These are phyloP conservation scores for Syritta pipiens DNA, from an alignment of 2,888 invertebrate genomes.

Conservation along the genomic window DNA sequence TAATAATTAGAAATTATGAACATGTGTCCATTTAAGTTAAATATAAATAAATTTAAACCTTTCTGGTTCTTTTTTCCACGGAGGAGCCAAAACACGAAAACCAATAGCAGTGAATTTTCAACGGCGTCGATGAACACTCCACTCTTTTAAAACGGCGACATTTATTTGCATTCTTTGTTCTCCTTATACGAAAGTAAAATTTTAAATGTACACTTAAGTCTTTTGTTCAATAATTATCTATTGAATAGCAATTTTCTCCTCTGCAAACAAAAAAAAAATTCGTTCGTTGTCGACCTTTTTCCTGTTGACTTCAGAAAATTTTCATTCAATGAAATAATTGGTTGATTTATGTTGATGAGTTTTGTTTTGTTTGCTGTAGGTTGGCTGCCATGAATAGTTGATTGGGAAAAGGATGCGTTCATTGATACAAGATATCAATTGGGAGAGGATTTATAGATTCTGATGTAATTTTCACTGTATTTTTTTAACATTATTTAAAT, in stretches of 20 bases:
- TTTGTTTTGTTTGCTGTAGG: not conserved
- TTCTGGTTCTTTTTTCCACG: constrained; percentile 79
- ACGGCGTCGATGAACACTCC: constrained; percentile 70
- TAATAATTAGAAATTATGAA: no score
- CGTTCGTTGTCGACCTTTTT: constrained; percentile 62
- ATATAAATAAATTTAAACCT: constrained; percentile 72
- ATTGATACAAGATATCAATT: not conserved
- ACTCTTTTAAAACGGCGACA: constrained; percentile 63
- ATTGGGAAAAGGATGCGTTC: not conserved
- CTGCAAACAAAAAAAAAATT: constrained; percentile 46
- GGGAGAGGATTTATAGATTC: no score
- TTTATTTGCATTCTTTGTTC: constrained; percentile 65
- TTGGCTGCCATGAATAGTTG: constrained; percentile 15
- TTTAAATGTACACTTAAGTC: constrained; percentile 11
- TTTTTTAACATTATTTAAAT: no score
- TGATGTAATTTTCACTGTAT: no score
- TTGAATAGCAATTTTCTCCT: constrained; percentile 26
- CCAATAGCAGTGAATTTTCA: constrained; percentile 78
- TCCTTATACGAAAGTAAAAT: constrained; percentile 18
- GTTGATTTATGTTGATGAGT: constrained; percentile 34
- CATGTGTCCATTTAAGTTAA: not conserved
- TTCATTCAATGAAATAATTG: constrained; percentile 53
- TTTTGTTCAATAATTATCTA: constrained; percentile 24
- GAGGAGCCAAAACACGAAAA: constrained; percentile 79
- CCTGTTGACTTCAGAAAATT: constrained; percentile 54